Evolutionary conservation across 2,797 vertebrate species (phyloP), one percentile per base, ranked within the genome.

Genomic region (Pangasius krempfi): DNA sequence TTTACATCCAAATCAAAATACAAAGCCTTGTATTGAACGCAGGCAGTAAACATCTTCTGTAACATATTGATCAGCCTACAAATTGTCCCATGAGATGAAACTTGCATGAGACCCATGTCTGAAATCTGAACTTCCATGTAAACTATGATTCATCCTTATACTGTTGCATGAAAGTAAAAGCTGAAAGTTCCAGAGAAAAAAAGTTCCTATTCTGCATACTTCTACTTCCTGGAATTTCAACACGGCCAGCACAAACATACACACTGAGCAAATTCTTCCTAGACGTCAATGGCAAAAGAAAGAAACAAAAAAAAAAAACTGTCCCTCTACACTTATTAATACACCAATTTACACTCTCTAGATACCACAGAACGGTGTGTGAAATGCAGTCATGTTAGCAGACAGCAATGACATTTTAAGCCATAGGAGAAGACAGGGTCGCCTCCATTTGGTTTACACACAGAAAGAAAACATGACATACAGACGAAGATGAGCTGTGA

Each of bases 401-500:
- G 68, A 70, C 56, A 73, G 47, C 20, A 56, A 18, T 52, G 73
- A 27, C 75, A 25, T 79, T 58, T 52, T 75, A 50, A 10, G 3
- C 27, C 37, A 66, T 66, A 25, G 6, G 54, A 20, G 86, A 22
- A 33, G 40, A 40, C 40, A 40, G 40, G 40, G 40, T 40, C 10
- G 30, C 47, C n/a, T 75, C 37, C 3, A 58, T 0, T 75, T n/a
- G 54, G 37, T 73, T 72, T 83, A 25, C 40, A 30, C n/a, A 84
- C 27, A 85, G 91, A 88, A 90, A 89, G 87, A 81, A 90, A 33
- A 8, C 27, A 52, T 33, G 52, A 22, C 18, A 10, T 33, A 80
- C n/a, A 80, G 18, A 33, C 56, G 82, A 88, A 90, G 86, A 87
- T 87, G 72, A 18, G 72, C 5, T 93, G 94, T 78, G 94, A 8